A percentile compares a stretch with the other conserved stretches of the same genome.
Conservation (phyloP, 2,113 vertebrate species). For the Ardeotis arabs region DNA sequence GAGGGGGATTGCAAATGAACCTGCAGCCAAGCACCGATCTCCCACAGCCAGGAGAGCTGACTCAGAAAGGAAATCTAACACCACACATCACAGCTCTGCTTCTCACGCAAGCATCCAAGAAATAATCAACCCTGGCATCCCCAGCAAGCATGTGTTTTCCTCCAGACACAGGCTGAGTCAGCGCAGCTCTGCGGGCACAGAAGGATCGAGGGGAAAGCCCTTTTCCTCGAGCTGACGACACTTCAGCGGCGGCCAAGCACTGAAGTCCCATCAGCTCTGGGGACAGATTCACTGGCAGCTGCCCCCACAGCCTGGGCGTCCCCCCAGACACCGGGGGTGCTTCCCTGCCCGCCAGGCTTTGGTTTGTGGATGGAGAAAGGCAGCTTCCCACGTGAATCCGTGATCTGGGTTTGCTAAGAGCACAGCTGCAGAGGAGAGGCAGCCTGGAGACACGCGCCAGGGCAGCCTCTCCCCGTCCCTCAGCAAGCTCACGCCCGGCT, state of each 20-base stretch:
- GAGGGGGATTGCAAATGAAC: background rate
- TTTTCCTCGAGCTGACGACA: background rate
- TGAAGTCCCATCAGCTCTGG: constrained; percentile 32
- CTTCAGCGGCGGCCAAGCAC: background rate
- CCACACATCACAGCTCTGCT: background rate
- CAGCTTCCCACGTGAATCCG: background rate
- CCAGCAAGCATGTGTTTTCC: background rate
- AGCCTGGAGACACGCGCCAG: background rate
- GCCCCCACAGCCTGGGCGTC: background rate
- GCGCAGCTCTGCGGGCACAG: background rate
- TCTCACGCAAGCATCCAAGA: background rate
- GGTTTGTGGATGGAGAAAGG: background rate
- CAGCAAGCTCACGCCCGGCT: constrained; percentile 12
- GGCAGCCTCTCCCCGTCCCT: background rate
- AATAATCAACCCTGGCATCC: background rate
- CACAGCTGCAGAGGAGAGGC: background rate
- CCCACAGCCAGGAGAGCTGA: background rate
- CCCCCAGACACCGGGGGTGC: background rate
- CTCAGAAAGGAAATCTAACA: constrained; percentile 7
- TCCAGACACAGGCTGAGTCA: background rate
- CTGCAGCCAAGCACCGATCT: background rate
- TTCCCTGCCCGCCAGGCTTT: background rate
- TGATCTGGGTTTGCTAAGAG: background rate
- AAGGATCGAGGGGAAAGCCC: background rate
- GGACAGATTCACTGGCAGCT: background rate